Evolutionary conservation across 1,140 invertebrate species (phyloP).

Genomic region (Rhagoletis zephyria): DNA sequence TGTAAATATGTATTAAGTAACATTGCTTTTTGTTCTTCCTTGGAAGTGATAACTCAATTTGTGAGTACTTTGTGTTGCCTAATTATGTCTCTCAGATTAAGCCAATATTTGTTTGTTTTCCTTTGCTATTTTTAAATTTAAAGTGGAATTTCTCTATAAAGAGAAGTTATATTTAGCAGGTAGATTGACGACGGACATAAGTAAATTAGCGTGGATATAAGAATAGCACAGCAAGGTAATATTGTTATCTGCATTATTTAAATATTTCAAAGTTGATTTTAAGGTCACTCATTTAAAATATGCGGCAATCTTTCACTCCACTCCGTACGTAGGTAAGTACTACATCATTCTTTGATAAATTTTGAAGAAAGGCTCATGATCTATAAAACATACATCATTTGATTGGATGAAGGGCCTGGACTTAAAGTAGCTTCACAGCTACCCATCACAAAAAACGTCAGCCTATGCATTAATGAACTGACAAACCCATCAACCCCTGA

Average conservation of each 20-base stretch:
- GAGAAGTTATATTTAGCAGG: background rate
- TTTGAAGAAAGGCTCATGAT: no score
- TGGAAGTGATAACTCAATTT: conserved; percentile 16
- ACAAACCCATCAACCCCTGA: no score
- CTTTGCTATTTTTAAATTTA: background rate
- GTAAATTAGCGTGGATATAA: background rate
- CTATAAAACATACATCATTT: no score
- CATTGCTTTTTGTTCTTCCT: background rate
- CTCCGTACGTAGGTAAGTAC: no score
- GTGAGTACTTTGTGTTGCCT: background rate
- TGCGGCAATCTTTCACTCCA: background rate
- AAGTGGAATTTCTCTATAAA: background rate
- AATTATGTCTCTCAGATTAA: no score
- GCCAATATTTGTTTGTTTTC: background rate
- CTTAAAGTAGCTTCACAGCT: no score
- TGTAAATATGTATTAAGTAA: background rate
- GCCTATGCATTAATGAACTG: no score
- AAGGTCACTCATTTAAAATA: background rate
- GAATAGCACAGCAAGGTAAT: background rate
- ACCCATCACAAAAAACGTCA: no score
- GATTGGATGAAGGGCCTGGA: no score
- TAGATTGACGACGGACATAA: background rate
- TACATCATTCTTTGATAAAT: no score
- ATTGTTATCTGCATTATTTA: background rate
- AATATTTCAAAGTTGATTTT: background rate